These are phyloP conservation scores for Pteropus alecto DNA, from an alignment of 2,113 vertebrate genomes.

Conservation along the genomic window DNA sequence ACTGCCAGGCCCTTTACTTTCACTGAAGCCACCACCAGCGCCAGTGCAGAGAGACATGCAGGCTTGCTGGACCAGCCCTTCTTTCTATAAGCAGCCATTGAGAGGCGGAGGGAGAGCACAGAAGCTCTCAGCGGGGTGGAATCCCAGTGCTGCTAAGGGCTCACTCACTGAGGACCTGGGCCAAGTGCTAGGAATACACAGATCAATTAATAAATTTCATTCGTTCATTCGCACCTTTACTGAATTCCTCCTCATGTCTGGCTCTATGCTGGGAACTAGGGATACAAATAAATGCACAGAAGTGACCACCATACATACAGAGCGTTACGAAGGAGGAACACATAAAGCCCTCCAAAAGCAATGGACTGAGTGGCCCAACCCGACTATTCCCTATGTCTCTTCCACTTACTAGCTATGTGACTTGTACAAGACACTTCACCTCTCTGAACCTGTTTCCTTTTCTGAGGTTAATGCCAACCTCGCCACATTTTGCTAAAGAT, in stretches of 20 bases:
- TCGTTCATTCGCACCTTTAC: not conserved
- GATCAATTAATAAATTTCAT: not conserved
- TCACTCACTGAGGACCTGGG: not conserved
- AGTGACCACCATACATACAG: not conserved
- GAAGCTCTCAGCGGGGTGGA: not conserved
- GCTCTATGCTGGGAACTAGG: not conserved
- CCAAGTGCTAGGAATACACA: not conserved
- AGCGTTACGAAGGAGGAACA: not conserved
- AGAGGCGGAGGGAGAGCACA: not conserved
- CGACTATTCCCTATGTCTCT: not conserved
- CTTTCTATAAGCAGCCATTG: not conserved
- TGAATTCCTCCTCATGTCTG: not conserved
- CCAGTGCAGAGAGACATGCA: not conserved
- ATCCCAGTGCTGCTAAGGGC: not conserved
- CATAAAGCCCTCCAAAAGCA: not conserved
- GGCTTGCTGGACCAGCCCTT: not conserved
- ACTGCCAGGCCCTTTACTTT: constrained; percentile 56
- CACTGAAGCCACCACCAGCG: constrained; percentile 28
- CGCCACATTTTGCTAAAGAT: not conserved
- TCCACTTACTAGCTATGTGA: not conserved
- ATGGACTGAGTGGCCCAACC: not conserved
- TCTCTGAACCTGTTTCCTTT: constrained; percentile 8
- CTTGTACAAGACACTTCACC: not conserved
- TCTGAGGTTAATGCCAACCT: not conserved
- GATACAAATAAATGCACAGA: not conserved